phyloP scores from a whole-genome alignment of 2,888 invertebrate species.

The Eupsilia transversa region DNA sequence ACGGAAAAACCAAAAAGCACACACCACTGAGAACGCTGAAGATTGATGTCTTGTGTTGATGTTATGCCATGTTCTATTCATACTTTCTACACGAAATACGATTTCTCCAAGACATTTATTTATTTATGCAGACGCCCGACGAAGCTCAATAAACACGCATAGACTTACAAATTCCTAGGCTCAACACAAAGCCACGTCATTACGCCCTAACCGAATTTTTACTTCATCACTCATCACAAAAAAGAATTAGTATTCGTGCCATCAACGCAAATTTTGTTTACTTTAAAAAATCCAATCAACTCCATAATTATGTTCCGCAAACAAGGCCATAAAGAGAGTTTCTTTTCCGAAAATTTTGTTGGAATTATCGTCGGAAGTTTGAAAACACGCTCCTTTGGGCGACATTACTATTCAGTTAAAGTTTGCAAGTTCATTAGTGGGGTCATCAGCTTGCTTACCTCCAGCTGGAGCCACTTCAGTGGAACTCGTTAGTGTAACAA shows the following conservation, averaged over 20 bases:
- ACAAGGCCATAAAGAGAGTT: constrained; percentile 40
- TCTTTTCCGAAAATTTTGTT: constrained; percentile 24
- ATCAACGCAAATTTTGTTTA: constrained; percentile 47
- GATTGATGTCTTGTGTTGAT: not conserved
- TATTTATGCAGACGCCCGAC: constrained; percentile 43
- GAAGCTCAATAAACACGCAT: constrained; percentile 36
- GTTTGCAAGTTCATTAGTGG: constrained; percentile 57
- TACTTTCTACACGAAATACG: not conserved
- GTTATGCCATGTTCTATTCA: not conserved
- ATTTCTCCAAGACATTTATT: constrained; percentile 25
- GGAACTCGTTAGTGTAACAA: constrained; percentile 60
- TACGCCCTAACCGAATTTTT: constrained; percentile 22
- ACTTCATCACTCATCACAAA: constrained; percentile 25
- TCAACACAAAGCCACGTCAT: constrained; percentile 40
- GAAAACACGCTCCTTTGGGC: constrained; percentile 35
- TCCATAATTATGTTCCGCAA: constrained; percentile 54
- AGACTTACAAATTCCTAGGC: constrained; percentile 55
- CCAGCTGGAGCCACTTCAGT: constrained; percentile 34
- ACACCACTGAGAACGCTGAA: not conserved
- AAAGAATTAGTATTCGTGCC: constrained; percentile 42
- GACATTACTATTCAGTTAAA: constrained; percentile 56
- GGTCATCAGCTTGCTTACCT: constrained; percentile 38
- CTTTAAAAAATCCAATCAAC: constrained; percentile 52
- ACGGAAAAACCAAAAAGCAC: not conserved
- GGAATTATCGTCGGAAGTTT: constrained; percentile 37